Evolutionary conservation across 2,888 invertebrate genomes (phyloP).

Genomic region (Trichopria drosophilae): DNA sequence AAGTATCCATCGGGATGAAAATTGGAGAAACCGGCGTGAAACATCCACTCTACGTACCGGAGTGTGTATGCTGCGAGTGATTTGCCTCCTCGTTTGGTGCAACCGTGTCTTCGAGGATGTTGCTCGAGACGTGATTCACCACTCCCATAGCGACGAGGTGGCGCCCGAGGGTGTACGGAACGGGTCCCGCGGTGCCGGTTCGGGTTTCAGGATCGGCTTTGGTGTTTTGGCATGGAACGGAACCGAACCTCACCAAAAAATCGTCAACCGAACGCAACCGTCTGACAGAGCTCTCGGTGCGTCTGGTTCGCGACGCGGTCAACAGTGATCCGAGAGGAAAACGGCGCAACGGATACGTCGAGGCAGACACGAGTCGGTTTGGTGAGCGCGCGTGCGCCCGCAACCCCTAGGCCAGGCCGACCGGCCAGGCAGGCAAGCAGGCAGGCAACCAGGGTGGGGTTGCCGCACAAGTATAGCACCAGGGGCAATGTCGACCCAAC

Average conservation of each 20-base stretch:
- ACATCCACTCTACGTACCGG: slow-evolving; percentile 45
- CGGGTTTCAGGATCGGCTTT: slow-evolving; percentile 10
- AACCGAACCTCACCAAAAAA: slow-evolving; percentile 12
- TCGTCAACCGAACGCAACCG: slow-evolving; percentile 39
- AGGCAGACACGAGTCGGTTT: slow-evolving; percentile 43
- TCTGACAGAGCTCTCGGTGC: slow-evolving; percentile 39
- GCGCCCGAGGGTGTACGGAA: slow-evolving; percentile 14
- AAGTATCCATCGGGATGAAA: neutral
- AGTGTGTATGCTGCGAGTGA: slow-evolving; percentile 49
- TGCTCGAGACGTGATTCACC: slow-evolving; percentile 50
- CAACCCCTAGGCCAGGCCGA: slow-evolving; percentile 7
- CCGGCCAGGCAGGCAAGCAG: neutral
- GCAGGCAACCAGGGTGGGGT: neutral
- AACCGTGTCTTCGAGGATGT: slow-evolving; percentile 49
- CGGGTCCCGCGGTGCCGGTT: slow-evolving; percentile 42
- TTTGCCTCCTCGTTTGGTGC: slow-evolving; percentile 54
- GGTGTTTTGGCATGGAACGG: neutral
- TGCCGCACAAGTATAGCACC: slow-evolving; percentile 35
- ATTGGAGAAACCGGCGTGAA: slow-evolving; percentile 1
- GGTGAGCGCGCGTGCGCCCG: slow-evolving; percentile 48
- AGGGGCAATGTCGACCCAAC: slow-evolving; percentile 56
- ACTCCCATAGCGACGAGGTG: slow-evolving; percentile 52
- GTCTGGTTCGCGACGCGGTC: slow-evolving; percentile 19
- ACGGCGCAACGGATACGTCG: neutral
- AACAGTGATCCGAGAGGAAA: slow-evolving; percentile 3